Evolutionary conservation across 2,888 invertebrate species (phyloP), one percentile per base, ranked within the genome.

Genomic region (Phaedon cochleariae): DNA sequence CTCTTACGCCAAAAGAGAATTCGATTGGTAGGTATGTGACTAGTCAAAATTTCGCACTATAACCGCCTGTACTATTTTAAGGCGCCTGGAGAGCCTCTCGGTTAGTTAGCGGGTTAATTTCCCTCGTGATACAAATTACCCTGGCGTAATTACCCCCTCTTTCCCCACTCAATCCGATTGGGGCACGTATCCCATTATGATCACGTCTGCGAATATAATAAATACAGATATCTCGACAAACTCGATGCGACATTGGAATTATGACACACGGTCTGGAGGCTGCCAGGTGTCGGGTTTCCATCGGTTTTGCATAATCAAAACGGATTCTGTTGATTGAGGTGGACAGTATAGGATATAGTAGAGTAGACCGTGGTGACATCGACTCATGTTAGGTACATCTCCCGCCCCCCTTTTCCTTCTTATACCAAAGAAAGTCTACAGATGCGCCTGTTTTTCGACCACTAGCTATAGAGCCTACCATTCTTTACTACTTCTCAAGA

Each of bases 61-160:
- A 64, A n/a, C 22, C 59, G 20, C 7, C 59, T 53, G 54, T 52
- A 59, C 70, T 68, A 66, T 26, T 58, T 59, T n/a, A n/a, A 61
- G 64, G 52, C 60, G 64, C 26, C 22, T 59, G 61, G 58, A 59
- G 67, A 63, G 65, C 65, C 73, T 76, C 71, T 77, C 74, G 81
- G 79, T 82, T 83, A 81, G 82, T 83, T 81, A 82, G 82, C 79
- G 80, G 80, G 81, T 82, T 83, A 83, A 83, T 83, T 83, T 83
- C 83, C 83, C 83, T 79, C 81, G 83, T 82, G 83, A 82, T 82
- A 77, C 78, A 78, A 74, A 80, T 81, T 80, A 82, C 75, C 77
- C 73, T 74, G 69, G 74, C 76, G 71, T 74, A 73, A 76, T 76
- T 75, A 74, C 72, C 58, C 68, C 69, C 71, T 60, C 57, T 72